Evolutionary conservation across 2,113 vertebrate genomes (phyloP), one percentile per base, ranked within the genome.

Genomic region (Xenopus borealis): DNA sequence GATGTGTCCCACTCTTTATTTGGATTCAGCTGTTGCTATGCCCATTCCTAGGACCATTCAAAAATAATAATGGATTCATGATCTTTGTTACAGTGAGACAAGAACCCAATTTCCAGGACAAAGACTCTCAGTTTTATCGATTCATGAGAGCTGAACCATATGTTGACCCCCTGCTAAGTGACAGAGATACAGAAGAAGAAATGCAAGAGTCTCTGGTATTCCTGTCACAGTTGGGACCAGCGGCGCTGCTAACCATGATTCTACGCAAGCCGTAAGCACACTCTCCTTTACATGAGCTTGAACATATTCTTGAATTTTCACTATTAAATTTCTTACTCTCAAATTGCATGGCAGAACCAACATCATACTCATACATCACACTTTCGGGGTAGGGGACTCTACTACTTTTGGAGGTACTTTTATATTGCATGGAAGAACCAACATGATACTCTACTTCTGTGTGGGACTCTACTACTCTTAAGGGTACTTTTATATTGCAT

Each of bases 41-140:
- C 3, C 3, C 6, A 16, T 10, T 50, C 10, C 47, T 10, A 12
- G 2, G 47, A 50, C 11, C 6, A 23, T 55, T 33, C 50, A 40
- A n/a, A 2, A 17, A 44, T 62, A 10, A 30, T 14, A 53, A 50
- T 10, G 50, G 14, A 66, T 57, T 12, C 3, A 55, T 12, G 6
- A 55, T 19, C 79, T 78, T 62, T 79, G 62, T 72, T 83, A 5
- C 80, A 98, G 96, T 96, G 80, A 95, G 91, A 87, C 93, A 94
- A 1, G 95, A 97, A 82, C 85, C 94, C 84, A 94, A 95, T 83
- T 97, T 98, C 86, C 94, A 92, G 66, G 96, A 98, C 86, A 94
- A 92, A 81, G 95, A 98, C 7, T 87, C 91, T 2, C 95, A 98
- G 72, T 98, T 98, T 81, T 98, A 95, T 40, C 93, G 94, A n/a